Evolutionary conservation across 2,888 invertebrate genomes (phyloP), one percentile per base, ranked within the genome.

Genomic region (Sinhomidia bicolor): DNA sequence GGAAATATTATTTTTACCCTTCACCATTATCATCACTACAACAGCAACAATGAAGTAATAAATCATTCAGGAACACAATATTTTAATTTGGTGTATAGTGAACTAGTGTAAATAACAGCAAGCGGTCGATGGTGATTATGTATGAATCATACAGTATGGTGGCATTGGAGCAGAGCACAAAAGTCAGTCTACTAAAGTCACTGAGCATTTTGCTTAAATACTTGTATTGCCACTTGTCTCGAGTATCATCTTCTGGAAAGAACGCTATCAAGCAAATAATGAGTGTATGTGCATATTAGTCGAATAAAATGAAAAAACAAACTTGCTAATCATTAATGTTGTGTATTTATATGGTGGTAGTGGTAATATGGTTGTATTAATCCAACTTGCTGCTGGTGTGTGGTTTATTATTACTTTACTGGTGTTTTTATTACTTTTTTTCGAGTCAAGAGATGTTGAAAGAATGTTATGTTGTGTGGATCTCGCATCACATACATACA

Each of bases 131-230:
- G 36, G 7, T 36, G n/a, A 36, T 36, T 36, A 36, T 36, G 36
- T 36, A 7, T 36, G 36, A 36, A 7, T 7, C 36, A 36, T 5
- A 5, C 1, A 57, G 57, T 57, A 17, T 32, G 65, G 26, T 32
- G 65, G 26, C 65, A 65, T 65, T 65, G 65, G 65, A 32, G 32
- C 32, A 62, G 14, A 65, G 65, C 65, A 65, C 65, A 32, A 32
- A n/a, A n/a, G n/a, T n/a, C n/a, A n/a, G 29, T 29, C 14, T 1
- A n/a, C 26, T 32, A 14, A 65, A 65, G 65, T 32, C 26, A n/a
- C 32, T 32, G n/a, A 65, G 65, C 29, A 65, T 65, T 65, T n/a
- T n/a, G n/a, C n/a, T 65, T 65, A 32, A 65, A 51, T 51, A n/a
- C 51, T 51, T 51, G 10, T 7, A 10, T 17, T 29, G 32, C 65